Evolutionary conservation across 2,797 vertebrate genomes (phyloP).

Genomic region (Martes flavigula): DNA sequence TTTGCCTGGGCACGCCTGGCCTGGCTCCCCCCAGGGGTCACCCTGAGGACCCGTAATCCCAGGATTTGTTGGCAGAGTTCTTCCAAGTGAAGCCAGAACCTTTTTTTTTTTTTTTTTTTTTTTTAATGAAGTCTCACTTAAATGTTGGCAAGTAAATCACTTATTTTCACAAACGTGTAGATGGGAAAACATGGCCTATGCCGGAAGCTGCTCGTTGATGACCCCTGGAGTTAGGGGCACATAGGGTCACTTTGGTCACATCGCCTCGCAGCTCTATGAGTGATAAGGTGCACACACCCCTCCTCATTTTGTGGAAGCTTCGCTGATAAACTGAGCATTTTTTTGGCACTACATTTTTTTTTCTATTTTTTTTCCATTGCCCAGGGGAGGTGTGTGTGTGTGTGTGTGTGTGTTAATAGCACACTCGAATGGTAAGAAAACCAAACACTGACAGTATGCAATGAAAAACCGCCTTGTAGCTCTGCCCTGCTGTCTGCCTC

Average conservation of each 20-base stretch:
- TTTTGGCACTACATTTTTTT: not conserved
- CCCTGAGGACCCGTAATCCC: not conserved
- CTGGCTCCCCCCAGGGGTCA: accelerated
- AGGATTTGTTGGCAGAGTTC: not conserved
- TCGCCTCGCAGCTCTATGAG: not conserved
- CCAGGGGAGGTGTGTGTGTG: not conserved
- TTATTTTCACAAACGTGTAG: not conserved
- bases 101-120: not conserved
- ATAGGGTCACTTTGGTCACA: not conserved
- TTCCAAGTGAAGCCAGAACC: not conserved
- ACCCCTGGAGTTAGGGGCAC: not conserved
- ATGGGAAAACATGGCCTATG: not conserved
- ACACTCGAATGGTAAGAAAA: not conserved
- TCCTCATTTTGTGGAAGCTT: not conserved
- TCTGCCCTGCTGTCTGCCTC: not conserved
- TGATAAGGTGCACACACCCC: no score
- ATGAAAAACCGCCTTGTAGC: not conserved
- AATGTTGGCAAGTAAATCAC: not conserved
- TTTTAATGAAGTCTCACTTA: not conserved
- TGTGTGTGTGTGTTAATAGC: not conserved
- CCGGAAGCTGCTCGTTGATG: not conserved
- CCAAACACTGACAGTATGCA: not conserved
- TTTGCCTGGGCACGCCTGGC: no score
- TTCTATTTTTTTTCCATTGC: not conserved
- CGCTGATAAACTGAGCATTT: not conserved